These are phyloP conservation scores for Sebastes oblongus DNA, from an alignment of 2,797 vertebrate genomes.

Conservation along the genomic window DNA sequence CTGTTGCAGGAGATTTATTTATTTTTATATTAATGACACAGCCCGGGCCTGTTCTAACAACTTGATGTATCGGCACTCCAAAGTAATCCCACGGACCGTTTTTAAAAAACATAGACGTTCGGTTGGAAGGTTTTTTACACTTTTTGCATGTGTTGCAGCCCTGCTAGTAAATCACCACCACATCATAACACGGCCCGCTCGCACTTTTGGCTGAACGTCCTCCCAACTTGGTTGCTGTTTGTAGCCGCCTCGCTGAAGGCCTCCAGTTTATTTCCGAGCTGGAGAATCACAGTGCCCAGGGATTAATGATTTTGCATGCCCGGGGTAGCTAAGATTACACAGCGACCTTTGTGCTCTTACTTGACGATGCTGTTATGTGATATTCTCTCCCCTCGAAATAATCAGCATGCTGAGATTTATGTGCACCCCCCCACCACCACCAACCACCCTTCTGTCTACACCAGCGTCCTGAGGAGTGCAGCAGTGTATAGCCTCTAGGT, in stretches of 20 bases:
- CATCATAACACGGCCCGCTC: constrained; percentile 53
- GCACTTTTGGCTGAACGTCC: constrained; percentile 45
- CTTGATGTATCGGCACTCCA: constrained; percentile 46
- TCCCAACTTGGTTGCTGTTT: constrained; percentile 20
- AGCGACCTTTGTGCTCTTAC: constrained; percentile 93
- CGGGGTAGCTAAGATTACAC: constrained; percentile 86
- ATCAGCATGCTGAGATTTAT: constrained; percentile 74
- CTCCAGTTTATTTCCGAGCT: constrained; percentile 69
- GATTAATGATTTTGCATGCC: constrained; percentile 90
- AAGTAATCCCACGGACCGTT: constrained; percentile 43
- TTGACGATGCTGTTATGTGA: constrained; percentile 84
- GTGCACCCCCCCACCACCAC: constrained; percentile 26
- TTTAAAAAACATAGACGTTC: constrained; percentile 31
- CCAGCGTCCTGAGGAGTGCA: constrained; percentile 49
- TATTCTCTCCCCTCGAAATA: constrained; percentile 76
- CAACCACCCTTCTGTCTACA: constrained; percentile 40
- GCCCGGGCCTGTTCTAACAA: constrained; percentile 39
- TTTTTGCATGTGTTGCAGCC: constrained; percentile 44
- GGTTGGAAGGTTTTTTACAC: constrained; percentile 50
- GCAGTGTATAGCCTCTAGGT: constrained; percentile 37
- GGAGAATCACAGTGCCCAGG: constrained; percentile 79
- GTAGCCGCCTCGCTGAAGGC: constrained; percentile 57
- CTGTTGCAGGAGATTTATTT: constrained; percentile 46
- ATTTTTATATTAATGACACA: constrained; percentile 48
- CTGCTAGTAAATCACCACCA: constrained; percentile 61